phyloP scores from a whole-genome alignment of 1,140 invertebrate genomes.

The Antheraea mylitta region DNA sequence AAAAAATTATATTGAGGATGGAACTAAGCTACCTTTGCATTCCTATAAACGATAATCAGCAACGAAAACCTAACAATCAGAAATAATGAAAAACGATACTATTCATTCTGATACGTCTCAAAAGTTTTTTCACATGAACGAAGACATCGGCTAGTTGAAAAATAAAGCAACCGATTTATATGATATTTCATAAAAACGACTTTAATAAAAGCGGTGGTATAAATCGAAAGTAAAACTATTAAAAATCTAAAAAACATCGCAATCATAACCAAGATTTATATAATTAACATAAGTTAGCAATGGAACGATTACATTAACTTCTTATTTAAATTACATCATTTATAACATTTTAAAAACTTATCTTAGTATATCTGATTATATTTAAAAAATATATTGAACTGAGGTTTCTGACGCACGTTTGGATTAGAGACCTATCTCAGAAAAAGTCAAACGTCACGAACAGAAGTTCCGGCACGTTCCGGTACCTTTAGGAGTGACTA shows the following conservation, averaged over 20 bases:
- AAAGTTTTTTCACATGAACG: too few species aligned
- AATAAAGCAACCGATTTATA: background rate
- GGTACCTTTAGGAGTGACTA: too few species aligned
- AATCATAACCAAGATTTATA: background rate
- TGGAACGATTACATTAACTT: background rate
- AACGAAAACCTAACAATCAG: too few species aligned
- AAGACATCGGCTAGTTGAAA: background rate
- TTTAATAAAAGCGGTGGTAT: background rate
- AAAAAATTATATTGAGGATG: too few species aligned
- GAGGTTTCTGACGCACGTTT: too few species aligned
- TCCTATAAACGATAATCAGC: too few species aligned
- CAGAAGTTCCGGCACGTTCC: too few species aligned
- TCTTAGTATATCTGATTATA: background rate
- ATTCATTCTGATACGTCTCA: too few species aligned
- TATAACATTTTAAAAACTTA: background rate
- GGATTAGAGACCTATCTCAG: too few species aligned
- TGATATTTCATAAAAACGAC: background rate
- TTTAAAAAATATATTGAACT: background rate
- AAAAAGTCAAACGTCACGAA: too few species aligned
- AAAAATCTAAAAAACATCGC: background rate
- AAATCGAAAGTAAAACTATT: background rate
- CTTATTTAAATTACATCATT: background rate
- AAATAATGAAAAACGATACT: too few species aligned
- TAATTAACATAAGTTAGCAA: background rate
- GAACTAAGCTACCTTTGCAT: too few species aligned